Conservation (phyloP, 1,140 invertebrate species). For the Sitophilus oryzae region DNA sequence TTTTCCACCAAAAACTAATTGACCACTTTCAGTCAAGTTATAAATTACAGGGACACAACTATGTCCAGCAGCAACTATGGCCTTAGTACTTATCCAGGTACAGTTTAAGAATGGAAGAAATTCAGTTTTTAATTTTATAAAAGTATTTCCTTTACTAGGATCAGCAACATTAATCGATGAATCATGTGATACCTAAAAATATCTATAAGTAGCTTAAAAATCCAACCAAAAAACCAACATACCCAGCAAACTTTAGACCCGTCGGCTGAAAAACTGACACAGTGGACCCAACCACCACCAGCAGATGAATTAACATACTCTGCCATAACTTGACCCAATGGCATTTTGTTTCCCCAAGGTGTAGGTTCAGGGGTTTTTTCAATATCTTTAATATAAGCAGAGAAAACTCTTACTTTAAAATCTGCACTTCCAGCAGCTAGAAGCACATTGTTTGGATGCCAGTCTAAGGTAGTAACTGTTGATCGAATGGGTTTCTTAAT, state of each 20-base stretch:
- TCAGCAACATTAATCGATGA: slow-evolving; percentile 92
- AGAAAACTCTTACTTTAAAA: slow-evolving; percentile 94
- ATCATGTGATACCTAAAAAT: slow-evolving; percentile 72
- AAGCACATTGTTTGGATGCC: slow-evolving; percentile 98
- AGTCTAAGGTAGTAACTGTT: slow-evolving; percentile 94
- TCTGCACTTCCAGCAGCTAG: slow-evolving; percentile 91
- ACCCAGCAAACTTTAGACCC: slow-evolving; percentile 94
- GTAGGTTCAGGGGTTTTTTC: slow-evolving; percentile 78
- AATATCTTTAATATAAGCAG: slow-evolving; percentile 95
- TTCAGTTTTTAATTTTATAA: slow-evolving; percentile 75
- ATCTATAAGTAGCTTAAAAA: too few species aligned
- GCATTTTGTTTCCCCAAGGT: slow-evolving; percentile 87
- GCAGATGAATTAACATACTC: slow-evolving; percentile 83
- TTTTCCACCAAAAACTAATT: slow-evolving; percentile 76
- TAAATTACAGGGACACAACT: slow-evolving; percentile 94
- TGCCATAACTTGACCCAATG: slow-evolving; percentile 80
- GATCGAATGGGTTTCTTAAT: slow-evolving; percentile 98
- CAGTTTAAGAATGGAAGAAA: slow-evolving; percentile 91
- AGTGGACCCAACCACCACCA: slow-evolving; percentile 94
- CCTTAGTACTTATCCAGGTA: slow-evolving; percentile 83
- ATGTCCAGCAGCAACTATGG: slow-evolving; percentile 88
- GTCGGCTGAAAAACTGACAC: slow-evolving; percentile 90
- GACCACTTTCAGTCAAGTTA: slow-evolving; percentile 61
- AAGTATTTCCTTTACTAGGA: slow-evolving; percentile 64
- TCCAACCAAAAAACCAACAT: too few species aligned